Percentiles rank a stretch among this genome's conserved stretches.
Conservation (phyloP, 2,797 vertebrate species). For the Clarias pachynema region DNA sequence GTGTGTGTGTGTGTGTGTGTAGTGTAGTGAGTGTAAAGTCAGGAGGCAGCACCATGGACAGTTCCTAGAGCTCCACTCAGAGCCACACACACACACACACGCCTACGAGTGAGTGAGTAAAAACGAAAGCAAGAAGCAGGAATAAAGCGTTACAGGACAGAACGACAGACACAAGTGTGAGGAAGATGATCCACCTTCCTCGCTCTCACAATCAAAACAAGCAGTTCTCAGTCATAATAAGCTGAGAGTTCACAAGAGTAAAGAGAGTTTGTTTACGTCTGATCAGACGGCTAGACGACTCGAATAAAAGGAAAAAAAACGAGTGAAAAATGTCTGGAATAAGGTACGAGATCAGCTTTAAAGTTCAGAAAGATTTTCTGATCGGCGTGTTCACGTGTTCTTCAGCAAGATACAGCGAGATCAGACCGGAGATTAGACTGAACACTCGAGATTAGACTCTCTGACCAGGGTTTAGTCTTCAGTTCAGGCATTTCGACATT, state of each 20-base stretch:
- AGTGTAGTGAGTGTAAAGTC: neutral
- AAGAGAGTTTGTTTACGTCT: neutral
- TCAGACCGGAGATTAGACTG: neutral
- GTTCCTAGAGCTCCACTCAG: conserved; percentile 68
- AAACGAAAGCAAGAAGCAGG: neutral
- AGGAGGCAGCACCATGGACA: conserved; percentile 88
- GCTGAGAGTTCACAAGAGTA: neutral
- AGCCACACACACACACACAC: neutral
- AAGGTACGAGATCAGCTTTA: neutral
- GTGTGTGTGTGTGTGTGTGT: too few relatives aligned
- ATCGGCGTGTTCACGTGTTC: too few relatives aligned
- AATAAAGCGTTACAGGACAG: neutral
- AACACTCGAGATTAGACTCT: neutral
- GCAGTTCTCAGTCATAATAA: neutral
- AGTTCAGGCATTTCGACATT: neutral
- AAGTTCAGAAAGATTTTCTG: neutral
- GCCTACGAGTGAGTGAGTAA: neutral
- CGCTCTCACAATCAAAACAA: neutral
- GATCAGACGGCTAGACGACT: neutral
- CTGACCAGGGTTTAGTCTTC: too few relatives aligned
- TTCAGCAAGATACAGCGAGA: neutral
- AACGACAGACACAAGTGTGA: neutral
- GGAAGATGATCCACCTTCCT: neutral
- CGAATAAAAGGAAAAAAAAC: too few relatives aligned
- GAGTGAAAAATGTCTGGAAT: neutral